phyloP scores from a whole-genome alignment of 2,797 vertebrate genomes.

The Forpus xanthops region DNA sequence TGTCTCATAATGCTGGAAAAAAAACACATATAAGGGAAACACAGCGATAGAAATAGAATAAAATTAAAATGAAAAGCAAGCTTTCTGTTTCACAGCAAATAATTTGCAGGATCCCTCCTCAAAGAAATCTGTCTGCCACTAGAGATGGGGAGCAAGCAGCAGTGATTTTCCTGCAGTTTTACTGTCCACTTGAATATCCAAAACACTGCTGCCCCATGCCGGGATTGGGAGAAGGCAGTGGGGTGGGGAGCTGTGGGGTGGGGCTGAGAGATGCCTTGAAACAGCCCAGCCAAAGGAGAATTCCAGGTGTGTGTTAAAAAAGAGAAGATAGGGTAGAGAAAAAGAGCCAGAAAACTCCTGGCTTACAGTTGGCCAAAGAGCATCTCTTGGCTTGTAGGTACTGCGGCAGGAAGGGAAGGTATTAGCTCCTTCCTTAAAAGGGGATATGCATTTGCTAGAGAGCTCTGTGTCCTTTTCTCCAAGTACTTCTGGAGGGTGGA shows the following conservation, averaged over 20 bases:
- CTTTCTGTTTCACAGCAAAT: slow-evolving; percentile 27
- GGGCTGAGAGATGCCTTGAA: neutral
- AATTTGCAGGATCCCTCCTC: slow-evolving; percentile 18
- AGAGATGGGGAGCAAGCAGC: neutral
- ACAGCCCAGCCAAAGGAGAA: neutral
- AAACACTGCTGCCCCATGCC: neutral
- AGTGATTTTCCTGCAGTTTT: neutral
- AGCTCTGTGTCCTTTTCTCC: neutral
- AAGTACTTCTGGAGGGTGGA: neutral
- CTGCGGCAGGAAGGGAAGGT: neutral
- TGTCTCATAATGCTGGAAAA: slow-evolving; percentile 36
- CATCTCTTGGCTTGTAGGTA: neutral
- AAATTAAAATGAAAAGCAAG: slow-evolving; percentile 46
- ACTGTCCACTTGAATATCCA: neutral
- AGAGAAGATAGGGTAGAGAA: neutral
- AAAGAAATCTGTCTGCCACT: neutral
- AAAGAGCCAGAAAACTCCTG: neutral
- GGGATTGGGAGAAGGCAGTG: neutral
- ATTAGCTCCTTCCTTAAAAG: neutral
- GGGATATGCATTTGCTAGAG: neutral
- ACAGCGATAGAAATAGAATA: slow-evolving; percentile 28
- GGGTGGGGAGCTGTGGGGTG: neutral
- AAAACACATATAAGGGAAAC: slow-evolving; percentile 42
- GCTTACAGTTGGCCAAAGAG: neutral
- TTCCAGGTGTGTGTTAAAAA: neutral